Evolutionary conservation across 2,797 vertebrate genomes (phyloP).

Genomic region (Pangasius krempfi): DNA sequence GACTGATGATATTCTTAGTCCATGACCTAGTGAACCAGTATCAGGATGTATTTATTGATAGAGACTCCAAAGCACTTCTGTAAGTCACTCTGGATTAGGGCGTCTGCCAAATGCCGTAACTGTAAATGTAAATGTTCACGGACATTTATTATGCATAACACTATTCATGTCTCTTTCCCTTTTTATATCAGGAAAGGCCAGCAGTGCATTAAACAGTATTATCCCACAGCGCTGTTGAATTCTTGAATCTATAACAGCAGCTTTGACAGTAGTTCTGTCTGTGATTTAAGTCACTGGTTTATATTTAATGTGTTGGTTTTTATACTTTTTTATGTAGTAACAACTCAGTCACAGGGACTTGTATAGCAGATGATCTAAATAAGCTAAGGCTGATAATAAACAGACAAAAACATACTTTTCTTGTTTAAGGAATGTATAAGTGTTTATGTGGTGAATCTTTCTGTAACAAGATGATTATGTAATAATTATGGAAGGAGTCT

Average conservation of each 20-base stretch:
- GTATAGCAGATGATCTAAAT: neutral
- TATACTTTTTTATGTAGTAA: neutral
- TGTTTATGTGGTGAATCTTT: neutral
- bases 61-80: too few species aligned
- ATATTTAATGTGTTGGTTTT: neutral
- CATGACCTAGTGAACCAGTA: too few species aligned
- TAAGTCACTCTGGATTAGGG: too few species aligned
- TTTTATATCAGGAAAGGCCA: neutral
- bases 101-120: too few species aligned
- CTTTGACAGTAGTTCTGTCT: neutral
- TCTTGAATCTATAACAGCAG: neutral
- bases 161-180: neutral
- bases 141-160: neutral
- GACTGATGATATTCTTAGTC: too few species aligned
- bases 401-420: neutral
- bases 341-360: neutral
- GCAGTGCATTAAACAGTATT: neutral
- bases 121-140: too few species aligned
- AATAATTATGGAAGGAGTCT: neutral
- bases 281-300: neutral
- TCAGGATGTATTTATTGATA: too few species aligned
- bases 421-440: neutral
- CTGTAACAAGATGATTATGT: neutral
- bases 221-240: neutral
- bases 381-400: neutral